Evolutionary conservation across 1,140 invertebrate species (phyloP).

Genomic region (Dryas iulia): DNA sequence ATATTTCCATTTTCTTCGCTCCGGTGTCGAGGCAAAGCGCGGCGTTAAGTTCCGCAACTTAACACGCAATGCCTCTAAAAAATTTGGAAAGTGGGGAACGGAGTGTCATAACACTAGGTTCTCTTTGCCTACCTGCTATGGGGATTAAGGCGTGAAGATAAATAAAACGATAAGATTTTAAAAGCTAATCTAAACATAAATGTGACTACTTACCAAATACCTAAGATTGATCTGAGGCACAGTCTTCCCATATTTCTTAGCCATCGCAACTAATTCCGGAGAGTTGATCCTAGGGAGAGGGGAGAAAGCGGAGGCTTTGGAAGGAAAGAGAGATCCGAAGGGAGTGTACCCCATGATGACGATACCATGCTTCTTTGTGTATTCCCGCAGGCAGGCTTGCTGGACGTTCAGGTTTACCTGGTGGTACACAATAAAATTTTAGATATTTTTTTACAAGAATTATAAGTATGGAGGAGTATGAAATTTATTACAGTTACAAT

Average conservation of each 20-base stretch:
- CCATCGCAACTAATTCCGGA: slow-evolving; percentile 82
- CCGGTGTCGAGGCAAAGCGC: too few relatives aligned
- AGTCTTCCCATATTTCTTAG: slow-evolving; percentile 85
- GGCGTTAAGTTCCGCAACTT: too few relatives aligned
- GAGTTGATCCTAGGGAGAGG: slow-evolving; percentile 82
- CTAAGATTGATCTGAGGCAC: slow-evolving; percentile 84
- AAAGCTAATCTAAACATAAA: neutral
- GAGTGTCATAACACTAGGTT: too few relatives aligned
- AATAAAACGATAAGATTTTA: too few relatives aligned
- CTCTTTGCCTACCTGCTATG: too few relatives aligned
- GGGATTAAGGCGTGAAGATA: too few relatives aligned
- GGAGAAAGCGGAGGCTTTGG: slow-evolving; percentile 80
- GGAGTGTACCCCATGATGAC: slow-evolving; percentile 89
- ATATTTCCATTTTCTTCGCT: too few relatives aligned
- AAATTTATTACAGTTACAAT: too few relatives aligned
- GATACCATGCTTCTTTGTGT: slow-evolving; percentile 85
- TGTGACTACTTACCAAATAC: slow-evolving; percentile 79
- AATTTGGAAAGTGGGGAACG: too few relatives aligned
- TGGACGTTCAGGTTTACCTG: slow-evolving; percentile 85
- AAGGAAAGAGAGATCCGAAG: slow-evolving; percentile 83
- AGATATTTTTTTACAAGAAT: neutral
- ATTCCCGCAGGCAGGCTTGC: slow-evolving; percentile 85
- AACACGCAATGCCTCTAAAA: too few relatives aligned
- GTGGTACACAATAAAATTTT: neutral
- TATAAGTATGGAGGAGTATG: too few relatives aligned